Base-by-base conservation (phyloP, 2,888 invertebrate species). In the Amorpha juglandis region DNA sequence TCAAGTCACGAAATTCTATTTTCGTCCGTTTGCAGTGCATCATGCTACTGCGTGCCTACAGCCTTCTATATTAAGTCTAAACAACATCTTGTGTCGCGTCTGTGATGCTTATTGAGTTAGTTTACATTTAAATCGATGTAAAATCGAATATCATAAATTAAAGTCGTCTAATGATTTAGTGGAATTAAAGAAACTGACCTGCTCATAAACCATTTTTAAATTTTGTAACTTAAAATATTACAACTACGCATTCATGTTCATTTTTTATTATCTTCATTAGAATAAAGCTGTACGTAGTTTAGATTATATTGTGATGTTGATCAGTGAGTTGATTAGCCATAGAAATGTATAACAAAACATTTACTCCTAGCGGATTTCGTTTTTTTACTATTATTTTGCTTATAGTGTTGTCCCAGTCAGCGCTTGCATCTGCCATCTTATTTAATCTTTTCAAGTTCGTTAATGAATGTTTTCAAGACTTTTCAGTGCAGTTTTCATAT, bases 1-100 rank as follows among this genome's bases (percentile, higher is more conserved):
- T 35, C 16, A 9, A 38, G 55, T 55, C 55, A 55, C 55, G 55
- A 38, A 55, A 55, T 55, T 55, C 55, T 55, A 55, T 55, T 55
- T 55, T 55, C 16, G 55, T 55, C 55, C 35, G n/a, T 35, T 55
- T 38, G 16, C 16, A 55, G 16, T 55, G 55, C 55, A 55, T 55
- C 55, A 27, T 52, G 21, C 52, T 21, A 38, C n/a, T 55, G 38
- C 55, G 53, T 53, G 33, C 53, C 33, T 33, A n/a, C 35, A n/a
- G 33, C 33, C 14, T 12, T 35, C 33, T 53, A 35, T 35, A 33
- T 27, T 27, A 27, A 27, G 27, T 27, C 27, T 51, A 8, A 51
- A 51, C 51, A 19, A 51, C 12, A 12, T 19, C 51, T 21, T 19
- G 51, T 51, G 51, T 19, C 9, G 19, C 16, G 51, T 11, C 51